Evolutionary conservation across 2,113 vertebrate genomes (phyloP).

Genomic region (Eclectus roratus): DNA sequence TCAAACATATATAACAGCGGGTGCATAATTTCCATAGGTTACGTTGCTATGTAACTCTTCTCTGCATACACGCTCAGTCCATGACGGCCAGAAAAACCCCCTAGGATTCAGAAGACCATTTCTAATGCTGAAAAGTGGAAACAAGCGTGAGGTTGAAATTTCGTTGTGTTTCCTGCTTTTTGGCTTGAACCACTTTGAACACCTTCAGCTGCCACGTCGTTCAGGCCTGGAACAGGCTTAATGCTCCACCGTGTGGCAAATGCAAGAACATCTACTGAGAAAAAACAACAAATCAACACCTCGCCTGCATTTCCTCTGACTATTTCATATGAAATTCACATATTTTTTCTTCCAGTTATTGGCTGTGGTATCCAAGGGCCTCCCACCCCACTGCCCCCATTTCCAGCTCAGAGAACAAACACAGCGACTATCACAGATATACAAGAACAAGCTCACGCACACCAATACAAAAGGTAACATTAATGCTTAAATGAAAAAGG

Average conservation of each 20-base stretch:
- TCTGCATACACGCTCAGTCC: constrained; percentile 50
- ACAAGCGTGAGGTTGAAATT: constrained; percentile 53
- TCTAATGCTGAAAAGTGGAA: constrained; percentile 61
- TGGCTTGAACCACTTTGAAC: constrained; percentile 61
- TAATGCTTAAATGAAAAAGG: constrained; percentile 81
- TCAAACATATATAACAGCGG: constrained; percentile 66
- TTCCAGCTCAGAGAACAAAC: constrained; percentile 80
- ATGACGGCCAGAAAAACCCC: constrained; percentile 30
- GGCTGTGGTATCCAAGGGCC: constrained; percentile 72
- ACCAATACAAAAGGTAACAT: constrained; percentile 74
- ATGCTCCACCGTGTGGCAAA: constrained; percentile 53
- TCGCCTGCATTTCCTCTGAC: constrained; percentile 50
- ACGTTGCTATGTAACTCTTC: constrained; percentile 62
- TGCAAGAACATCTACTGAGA: constrained; percentile 45
- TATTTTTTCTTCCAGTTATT: constrained; percentile 82
- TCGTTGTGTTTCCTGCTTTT: constrained; percentile 65
- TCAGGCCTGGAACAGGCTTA: constrained; percentile 23
- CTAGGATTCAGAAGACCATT: constrained; percentile 36
- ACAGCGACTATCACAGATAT: constrained; percentile 75
- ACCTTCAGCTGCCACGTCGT: constrained; percentile 55
- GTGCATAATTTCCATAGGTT: constrained; percentile 60
- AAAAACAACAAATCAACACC: neutral
- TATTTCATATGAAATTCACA: constrained; percentile 65
- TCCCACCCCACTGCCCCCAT: constrained; percentile 61
- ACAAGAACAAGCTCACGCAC: constrained; percentile 74